Percentiles rank a stretch among this genome's conserved stretches.
Conservation (phyloP, 1,140 invertebrate species). For the Brachionus calyciflorus region DNA sequence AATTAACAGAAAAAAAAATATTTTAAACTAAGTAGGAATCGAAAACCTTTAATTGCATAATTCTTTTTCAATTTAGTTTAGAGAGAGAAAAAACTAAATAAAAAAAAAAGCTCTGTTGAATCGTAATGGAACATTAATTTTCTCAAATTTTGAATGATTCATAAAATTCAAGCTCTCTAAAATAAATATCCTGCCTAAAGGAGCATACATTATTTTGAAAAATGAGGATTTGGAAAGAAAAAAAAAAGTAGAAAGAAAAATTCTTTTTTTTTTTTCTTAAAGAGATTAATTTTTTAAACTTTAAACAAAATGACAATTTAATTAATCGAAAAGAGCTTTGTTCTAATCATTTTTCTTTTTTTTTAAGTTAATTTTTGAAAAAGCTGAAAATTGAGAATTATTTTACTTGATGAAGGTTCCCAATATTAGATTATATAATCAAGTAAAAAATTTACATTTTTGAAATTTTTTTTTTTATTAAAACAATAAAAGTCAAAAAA, state of each 20-base stretch:
- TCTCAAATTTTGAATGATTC: constrained; percentile 7
- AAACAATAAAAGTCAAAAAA: constrained; percentile 28
- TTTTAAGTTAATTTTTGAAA: too few species aligned
- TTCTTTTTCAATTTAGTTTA: background rate
- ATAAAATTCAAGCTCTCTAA: background rate
- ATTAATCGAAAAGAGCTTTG: constrained; percentile 3
- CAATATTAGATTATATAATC: background rate
- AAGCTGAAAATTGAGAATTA: too few species aligned
- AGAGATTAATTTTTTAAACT: constrained; percentile 8
- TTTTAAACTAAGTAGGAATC: too few species aligned
- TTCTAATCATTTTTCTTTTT: background rate
- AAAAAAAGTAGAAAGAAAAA: too few species aligned
- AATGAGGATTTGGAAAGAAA: too few species aligned
- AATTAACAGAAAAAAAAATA: constrained; percentile 13
- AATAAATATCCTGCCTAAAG: too few species aligned
- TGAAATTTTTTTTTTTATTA: background rate
- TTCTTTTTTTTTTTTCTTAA: too few species aligned
- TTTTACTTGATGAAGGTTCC: too few species aligned
- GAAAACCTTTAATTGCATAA: constrained; percentile 37
- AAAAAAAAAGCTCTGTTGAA: too few species aligned
- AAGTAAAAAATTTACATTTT: constrained; percentile 25
- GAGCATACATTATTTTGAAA: too few species aligned
- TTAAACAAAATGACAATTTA: constrained; percentile 23
- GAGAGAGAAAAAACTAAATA: too few species aligned
- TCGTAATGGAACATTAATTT: background rate